Percentiles rank a stretch among this genome's conserved stretches.
phyloP scores from a whole-genome alignment of 2,888 invertebrate genomes.

The Bedellia somnulentella region DNA sequence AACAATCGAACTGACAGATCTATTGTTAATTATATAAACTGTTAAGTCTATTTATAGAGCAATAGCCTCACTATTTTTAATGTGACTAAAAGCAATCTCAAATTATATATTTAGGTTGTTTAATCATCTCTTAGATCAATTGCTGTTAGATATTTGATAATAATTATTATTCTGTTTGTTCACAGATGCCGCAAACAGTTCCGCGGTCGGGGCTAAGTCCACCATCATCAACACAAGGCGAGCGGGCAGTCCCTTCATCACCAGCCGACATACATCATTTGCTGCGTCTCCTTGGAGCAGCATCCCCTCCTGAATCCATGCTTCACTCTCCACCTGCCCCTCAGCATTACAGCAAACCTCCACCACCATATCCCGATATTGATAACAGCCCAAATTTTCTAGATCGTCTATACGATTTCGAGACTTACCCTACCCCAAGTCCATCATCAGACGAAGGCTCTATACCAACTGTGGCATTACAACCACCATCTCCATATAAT shows the following conservation, averaged over 20 bases:
- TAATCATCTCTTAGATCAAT: background rate
- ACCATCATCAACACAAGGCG: constrained; percentile 74
- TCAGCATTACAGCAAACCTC: constrained; percentile 34
- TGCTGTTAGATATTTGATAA: background rate
- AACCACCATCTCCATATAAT: constrained; percentile 59
- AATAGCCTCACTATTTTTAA: too few species aligned
- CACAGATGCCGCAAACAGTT: constrained; percentile 82
- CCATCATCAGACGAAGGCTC: constrained; percentile 58
- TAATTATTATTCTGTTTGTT: constrained; percentile 17
- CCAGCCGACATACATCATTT: constrained; percentile 52
- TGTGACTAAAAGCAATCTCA: too few species aligned
- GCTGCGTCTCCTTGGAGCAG: constrained; percentile 47
- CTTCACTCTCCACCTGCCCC: constrained; percentile 47
- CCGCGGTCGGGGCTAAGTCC: constrained; percentile 77
- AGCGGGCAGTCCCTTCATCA: constrained; percentile 59
- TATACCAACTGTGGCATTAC: constrained; percentile 58
- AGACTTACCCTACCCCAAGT: constrained; percentile 48
- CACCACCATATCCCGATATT: constrained; percentile 38
- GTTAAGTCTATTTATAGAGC: too few species aligned
- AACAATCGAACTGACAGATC: too few species aligned
- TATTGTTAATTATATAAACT: too few species aligned
- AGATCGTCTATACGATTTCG: constrained; percentile 53
- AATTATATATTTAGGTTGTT: background rate
- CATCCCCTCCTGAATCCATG: constrained; percentile 51
- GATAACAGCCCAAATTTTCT: constrained; percentile 30